A percentile compares a stretch with the other conserved stretches of the same genome.
Conservation (phyloP, 2,797 vertebrate species). For the Todus mexicanus region DNA sequence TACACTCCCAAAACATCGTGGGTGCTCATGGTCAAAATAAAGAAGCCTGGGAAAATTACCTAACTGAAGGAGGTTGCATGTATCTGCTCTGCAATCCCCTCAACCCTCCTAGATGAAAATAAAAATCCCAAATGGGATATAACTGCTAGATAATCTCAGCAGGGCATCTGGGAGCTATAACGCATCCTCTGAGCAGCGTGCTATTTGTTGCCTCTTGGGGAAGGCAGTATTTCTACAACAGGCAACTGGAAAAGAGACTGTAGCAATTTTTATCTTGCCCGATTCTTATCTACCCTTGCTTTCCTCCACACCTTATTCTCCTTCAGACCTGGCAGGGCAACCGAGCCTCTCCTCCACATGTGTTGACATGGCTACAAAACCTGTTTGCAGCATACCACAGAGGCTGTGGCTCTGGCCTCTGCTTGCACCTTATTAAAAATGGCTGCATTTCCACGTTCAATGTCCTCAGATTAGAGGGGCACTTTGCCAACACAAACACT, state of each 20-base stretch:
- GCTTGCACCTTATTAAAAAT: slow-evolving; percentile 15
- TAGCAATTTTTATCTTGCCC: not conserved
- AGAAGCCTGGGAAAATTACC: not conserved
- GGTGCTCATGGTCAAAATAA: not conserved
- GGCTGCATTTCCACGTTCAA: not conserved
- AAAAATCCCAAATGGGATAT: slow-evolving; percentile 7
- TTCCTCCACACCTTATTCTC: slow-evolving; percentile 5
- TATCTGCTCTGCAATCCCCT: not conserved
- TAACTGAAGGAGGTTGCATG: not conserved
- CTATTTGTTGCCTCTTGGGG: not conserved
- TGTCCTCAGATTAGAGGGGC: slow-evolving; percentile 29
- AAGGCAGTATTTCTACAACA: not conserved
- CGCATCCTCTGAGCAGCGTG: not conserved
- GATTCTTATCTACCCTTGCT: not conserved
- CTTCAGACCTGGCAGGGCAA: not conserved
- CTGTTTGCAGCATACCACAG: slow-evolving; percentile 34
- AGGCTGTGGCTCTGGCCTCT: not conserved
- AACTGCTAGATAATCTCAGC: not conserved
- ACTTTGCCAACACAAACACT: slow-evolving; percentile 22
- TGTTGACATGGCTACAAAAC: slow-evolving; percentile 32
- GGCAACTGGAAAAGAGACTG: not conserved
- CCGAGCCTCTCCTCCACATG: not conserved
- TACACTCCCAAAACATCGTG: rapidly evolving
- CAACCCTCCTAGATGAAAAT: not conserved
- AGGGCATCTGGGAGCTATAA: slow-evolving; percentile 20